phyloP scores from a whole-genome alignment of 53 echinoderm and acorn worm genomes.

The Mesocentrotus franciscanus region DNA sequence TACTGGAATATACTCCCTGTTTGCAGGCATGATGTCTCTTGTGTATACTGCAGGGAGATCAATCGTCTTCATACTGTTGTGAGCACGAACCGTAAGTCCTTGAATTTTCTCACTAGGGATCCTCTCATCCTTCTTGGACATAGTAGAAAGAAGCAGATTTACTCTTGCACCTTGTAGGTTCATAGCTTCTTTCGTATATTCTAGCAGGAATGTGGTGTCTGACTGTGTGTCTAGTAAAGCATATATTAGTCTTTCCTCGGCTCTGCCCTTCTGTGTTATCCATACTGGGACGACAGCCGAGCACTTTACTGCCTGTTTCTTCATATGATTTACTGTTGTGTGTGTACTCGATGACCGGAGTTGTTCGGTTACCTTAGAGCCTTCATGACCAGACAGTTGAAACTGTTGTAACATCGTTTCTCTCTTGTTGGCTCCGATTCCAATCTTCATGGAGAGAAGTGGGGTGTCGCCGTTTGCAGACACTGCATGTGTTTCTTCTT shows the following conservation, averaged over 20 bases:
- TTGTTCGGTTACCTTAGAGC: neutral
- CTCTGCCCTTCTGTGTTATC: neutral
- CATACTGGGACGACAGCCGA: neutral
- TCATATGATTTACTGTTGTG: neutral
- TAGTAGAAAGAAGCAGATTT: neutral
- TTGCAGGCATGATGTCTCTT: neutral
- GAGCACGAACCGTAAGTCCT: neutral
- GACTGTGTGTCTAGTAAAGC: slow-evolving; percentile 2
- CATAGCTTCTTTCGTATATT: neutral
- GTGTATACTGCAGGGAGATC: neutral
- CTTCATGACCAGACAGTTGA: no score
- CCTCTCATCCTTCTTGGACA: neutral
- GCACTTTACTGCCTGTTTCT: neutral
- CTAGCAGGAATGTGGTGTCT: neutral
- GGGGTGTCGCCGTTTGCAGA: slow-evolving; percentile 76
- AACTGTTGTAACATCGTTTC: neutral
- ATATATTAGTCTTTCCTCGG: neutral
- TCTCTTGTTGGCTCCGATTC: neutral
- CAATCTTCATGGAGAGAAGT: slow-evolving; percentile 71
- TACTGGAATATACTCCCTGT: no score
- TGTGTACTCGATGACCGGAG: neutral
- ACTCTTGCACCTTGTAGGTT: neutral
- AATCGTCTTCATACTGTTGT: neutral
- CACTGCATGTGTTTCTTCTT: slow-evolving; percentile 56
- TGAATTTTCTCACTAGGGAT: neutral